A percentile compares a stretch with the other conserved stretches of the same genome.
phyloP scores from a whole-genome alignment of 2,888 invertebrate genomes.

The Drosophila meridionalis region DNA sequence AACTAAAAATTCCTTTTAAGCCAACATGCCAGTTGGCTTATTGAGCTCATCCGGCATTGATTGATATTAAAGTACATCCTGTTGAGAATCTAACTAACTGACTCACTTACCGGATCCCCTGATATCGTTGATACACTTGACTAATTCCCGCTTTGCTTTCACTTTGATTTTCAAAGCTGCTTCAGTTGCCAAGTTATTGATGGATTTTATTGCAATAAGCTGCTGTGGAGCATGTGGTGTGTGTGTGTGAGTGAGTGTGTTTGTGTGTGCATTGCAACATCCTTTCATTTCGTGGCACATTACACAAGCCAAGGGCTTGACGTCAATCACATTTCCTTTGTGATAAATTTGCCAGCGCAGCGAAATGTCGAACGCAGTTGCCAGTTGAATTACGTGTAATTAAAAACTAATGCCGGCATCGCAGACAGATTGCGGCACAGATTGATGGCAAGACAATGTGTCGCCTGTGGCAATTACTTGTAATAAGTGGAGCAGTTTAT shows the following conservation, averaged over 20 bases:
- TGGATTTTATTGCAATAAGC: conserved; percentile 50
- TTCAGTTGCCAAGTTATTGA: conserved; percentile 64
- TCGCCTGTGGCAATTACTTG: conserved; percentile 48
- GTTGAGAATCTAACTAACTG: neutral
- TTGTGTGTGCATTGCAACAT: conserved; percentile 29
- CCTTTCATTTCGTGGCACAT: conserved; percentile 70
- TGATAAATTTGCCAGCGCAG: conserved; percentile 65
- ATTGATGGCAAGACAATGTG: conserved; percentile 59
- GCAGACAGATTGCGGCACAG: conserved; percentile 29
- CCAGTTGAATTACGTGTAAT: conserved; percentile 71
- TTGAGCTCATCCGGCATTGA: conserved; percentile 33
- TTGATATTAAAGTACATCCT: conserved; percentile 30
- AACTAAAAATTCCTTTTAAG: neutral
- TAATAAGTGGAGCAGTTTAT: conserved; percentile 46
- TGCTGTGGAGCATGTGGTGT: conserved; percentile 12
- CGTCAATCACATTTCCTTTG: conserved; percentile 75
- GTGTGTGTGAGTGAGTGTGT: conserved; percentile 10
- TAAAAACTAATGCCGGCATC: conserved; percentile 67
- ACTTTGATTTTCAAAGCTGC: conserved; percentile 37
- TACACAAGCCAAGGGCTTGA: conserved; percentile 54
- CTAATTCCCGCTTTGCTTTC: conserved; percentile 33
- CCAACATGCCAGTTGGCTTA: neutral
- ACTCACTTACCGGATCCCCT: conserved; percentile 19
- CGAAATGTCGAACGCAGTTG: conserved; percentile 49
- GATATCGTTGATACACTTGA: conserved; percentile 34